A percentile compares a stretch with the other conserved stretches of the same genome.
Conservation (phyloP, 2,888 invertebrate species). For the Drosophila pullipes region DNA sequence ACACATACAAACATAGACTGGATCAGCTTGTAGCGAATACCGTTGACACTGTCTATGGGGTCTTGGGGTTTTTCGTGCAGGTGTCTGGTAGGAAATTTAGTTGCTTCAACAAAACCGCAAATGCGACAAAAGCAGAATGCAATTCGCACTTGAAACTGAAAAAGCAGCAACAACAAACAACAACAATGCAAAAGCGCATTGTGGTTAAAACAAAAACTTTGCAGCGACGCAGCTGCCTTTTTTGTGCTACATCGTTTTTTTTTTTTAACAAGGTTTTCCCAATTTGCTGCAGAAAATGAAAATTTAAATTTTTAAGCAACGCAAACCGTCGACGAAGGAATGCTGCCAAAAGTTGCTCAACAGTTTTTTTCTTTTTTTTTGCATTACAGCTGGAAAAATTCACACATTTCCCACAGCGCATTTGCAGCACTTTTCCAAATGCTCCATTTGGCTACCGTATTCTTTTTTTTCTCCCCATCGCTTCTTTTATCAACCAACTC, state of each 20-base stretch:
- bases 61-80: conserved; percentile 35
- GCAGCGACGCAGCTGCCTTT: conserved; percentile 39
- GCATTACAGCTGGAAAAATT: conserved; percentile 76
- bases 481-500: conserved; percentile 25
- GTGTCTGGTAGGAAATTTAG: conserved; percentile 59
- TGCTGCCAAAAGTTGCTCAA: conserved; percentile 66
- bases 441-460: conserved; percentile 34
- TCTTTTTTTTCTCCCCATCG: conserved; percentile 5
- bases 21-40: conserved; percentile 30
- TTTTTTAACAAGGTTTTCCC: conserved; percentile 41
- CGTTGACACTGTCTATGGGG: conserved; percentile 28
- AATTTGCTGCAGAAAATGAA: conserved; percentile 78
- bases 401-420: conserved; percentile 79
- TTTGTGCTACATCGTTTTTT: conserved; percentile 4
- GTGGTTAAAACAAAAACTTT: conserved; percentile 62
- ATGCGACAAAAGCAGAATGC: conserved; percentile 82
- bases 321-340: conserved; percentile 46
- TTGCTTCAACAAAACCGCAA: conserved; percentile 75
- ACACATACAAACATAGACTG: conserved; percentile 2
- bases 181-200: conserved; percentile 42
- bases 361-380: conserved; percentile 24
- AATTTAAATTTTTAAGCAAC: conserved; percentile 82
- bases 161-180: conserved; percentile 28
- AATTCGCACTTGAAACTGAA: conserved; percentile 79
- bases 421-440: conserved; percentile 51